Conservation (phyloP, 1,140 invertebrate species). For the Monochamus saltuarius region DNA sequence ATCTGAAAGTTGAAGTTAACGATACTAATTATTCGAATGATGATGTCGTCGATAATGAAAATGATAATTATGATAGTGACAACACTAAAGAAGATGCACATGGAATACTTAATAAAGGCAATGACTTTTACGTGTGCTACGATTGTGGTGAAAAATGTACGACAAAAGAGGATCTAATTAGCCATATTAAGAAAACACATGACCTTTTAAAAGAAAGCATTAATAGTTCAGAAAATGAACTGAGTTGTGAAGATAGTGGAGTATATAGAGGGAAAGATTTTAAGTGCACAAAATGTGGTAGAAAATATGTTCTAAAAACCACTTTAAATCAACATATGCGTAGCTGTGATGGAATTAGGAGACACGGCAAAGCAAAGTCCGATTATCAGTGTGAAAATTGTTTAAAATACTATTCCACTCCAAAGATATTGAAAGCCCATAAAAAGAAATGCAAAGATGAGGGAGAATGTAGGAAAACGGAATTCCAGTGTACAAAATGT, state of each 20-base stretch:
- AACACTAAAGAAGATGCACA: background rate
- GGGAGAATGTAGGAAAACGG: conserved; percentile 2
- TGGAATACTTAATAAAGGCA: background rate
- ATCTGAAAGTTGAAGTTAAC: too few species aligned
- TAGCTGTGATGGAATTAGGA: conserved; percentile 11
- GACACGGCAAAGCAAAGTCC: conserved; percentile 8
- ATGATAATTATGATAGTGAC: conserved; percentile 3
- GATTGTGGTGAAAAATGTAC: conserved; percentile 13
- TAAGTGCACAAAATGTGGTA: conserved; percentile 4
- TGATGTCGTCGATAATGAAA: too few species aligned
- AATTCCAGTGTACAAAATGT: conserved; percentile 11
- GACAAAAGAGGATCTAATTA: conserved; percentile 14
- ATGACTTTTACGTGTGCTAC: conserved; percentile 9
- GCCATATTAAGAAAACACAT: conserved; percentile 20
- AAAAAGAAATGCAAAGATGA: conserved; percentile 1
- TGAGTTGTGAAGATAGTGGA: background rate
- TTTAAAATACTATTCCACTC: conserved; percentile 3
- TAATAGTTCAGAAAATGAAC: conserved; percentile 3
- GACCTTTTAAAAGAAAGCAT: background rate
- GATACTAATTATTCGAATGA: too few species aligned
- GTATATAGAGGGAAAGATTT: background rate
- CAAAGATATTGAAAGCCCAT: conserved; percentile 16
- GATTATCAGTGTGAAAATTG: conserved; percentile 14
- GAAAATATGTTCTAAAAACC: conserved; percentile 8
- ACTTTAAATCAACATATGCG: conserved; percentile 12